These are phyloP conservation scores for Atrichornis clamosus DNA, from an alignment of 2,113 vertebrate species.

Conservation along the genomic window DNA sequence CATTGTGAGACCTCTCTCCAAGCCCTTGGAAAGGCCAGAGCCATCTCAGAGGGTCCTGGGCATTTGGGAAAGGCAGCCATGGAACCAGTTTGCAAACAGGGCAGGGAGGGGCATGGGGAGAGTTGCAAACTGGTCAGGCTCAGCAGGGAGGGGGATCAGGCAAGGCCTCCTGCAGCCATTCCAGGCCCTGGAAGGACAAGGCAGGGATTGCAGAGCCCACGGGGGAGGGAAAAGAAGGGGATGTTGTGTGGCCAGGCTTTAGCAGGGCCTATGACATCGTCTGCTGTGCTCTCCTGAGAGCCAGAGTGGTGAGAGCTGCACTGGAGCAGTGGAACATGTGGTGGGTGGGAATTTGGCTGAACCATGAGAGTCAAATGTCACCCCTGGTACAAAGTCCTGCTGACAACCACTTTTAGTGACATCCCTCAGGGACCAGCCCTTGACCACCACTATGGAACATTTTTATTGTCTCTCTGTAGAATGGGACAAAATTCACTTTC, in stretches of 20 bases:
- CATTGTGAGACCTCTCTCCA: background rate
- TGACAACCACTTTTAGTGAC: background rate
- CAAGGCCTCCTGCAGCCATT: background rate
- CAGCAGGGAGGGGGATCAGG: background rate
- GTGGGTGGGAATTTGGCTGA: background rate
- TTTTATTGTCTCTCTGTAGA: too few species aligned
- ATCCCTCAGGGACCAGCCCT: background rate
- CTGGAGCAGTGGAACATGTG: too few species aligned
- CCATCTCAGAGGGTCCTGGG: background rate
- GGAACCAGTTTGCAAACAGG: background rate
- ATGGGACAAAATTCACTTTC: background rate
- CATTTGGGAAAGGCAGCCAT: background rate
- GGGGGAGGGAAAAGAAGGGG: background rate
- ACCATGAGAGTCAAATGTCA: background rate
- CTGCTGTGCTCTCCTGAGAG: background rate
- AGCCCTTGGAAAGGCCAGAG: background rate
- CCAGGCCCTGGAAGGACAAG: background rate
- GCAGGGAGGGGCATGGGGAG: background rate
- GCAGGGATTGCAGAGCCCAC: background rate
- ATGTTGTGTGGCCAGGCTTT: background rate
- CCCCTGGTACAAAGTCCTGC: background rate
- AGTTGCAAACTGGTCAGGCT: background rate
- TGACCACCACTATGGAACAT: background rate
- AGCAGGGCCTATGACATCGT: background rate
- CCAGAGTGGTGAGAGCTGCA: background rate